phyloP scores from a whole-genome alignment of 2,113 vertebrate species.

The Xenus cinereus region DNA sequence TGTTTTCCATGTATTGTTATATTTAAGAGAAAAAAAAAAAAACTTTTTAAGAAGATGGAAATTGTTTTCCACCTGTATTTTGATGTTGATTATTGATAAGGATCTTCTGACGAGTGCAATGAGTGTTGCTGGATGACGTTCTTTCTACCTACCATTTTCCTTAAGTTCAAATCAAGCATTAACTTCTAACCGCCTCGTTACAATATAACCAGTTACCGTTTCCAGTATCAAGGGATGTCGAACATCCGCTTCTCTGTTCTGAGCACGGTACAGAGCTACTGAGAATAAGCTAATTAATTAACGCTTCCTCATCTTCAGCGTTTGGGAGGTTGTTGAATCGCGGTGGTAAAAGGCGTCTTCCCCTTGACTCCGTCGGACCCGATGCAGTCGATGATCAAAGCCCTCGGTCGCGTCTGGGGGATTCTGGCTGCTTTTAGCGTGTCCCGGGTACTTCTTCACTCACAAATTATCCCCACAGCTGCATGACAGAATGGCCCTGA shows the following conservation, averaged over 20 bases:
- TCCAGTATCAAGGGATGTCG: not conserved
- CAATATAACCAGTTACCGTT: not conserved
- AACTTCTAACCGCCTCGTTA: not conserved
- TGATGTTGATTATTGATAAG: constrained; percentile 18
- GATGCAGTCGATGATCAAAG: not conserved
- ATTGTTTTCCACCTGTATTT: constrained; percentile 19
- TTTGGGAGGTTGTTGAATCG: not conserved
- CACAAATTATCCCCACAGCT: constrained; percentile 1
- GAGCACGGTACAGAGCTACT: not conserved
- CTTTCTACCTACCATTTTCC: not conserved
- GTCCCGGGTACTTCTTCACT: constrained; percentile 31
- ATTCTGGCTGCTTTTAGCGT: not conserved
- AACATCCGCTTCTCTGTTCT: not conserved
- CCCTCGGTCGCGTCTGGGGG: fast-evolving
- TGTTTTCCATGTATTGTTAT: constrained; percentile 26
- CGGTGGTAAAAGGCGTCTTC: not conserved
- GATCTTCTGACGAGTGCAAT: not conserved
- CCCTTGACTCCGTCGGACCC: not conserved
- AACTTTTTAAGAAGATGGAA: constrained; percentile 47
- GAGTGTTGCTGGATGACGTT: not conserved
- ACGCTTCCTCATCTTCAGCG: not conserved
- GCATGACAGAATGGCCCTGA: constrained; percentile 51
- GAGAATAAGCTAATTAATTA: not conserved
- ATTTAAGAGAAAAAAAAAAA: not conserved
- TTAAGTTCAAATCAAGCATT: not conserved